These are phyloP conservation scores for Morone chrysops DNA, from an alignment of 2,113 vertebrate species.

Conservation along the genomic window DNA sequence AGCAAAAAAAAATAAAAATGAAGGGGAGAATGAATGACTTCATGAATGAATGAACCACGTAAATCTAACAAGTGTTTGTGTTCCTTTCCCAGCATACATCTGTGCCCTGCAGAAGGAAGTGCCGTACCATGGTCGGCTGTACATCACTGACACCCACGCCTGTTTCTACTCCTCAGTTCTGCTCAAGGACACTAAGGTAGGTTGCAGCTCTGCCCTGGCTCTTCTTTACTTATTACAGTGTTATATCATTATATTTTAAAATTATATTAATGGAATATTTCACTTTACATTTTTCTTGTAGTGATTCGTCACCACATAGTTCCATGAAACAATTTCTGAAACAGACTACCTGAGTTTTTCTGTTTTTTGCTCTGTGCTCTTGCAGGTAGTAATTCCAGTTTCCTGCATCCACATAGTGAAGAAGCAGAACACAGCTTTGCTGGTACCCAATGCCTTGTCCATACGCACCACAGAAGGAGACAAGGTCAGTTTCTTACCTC, in stretches of 20 bases:
- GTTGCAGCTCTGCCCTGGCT: neutral
- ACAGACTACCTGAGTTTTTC: neutral
- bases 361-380: neutral
- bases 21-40: neutral
- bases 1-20: constrained; percentile 16
- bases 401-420: constrained; percentile 83
- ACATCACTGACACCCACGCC: constrained; percentile 83
- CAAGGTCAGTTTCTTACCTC: constrained; percentile 81
- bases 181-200: constrained; percentile 89
- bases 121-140: constrained; percentile 89
- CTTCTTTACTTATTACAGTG: neutral
- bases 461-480: constrained; percentile 86
- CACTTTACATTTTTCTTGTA: neutral
- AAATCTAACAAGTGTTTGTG: neutral
- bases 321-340: neutral
- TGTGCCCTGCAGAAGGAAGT: constrained; percentile 91
- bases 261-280: neutral
- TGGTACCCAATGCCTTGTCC: constrained; percentile 91
- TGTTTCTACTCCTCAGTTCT: constrained; percentile 90
- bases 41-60: neutral
- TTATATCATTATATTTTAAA: neutral
- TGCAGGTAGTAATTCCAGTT: constrained; percentile 85
- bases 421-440: constrained; percentile 89
- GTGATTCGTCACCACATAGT: too few relatives aligned
- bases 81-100: constrained; percentile 81